phyloP scores from a whole-genome alignment of 2,113 vertebrate species.

The Sakesphorus luctuosus region DNA sequence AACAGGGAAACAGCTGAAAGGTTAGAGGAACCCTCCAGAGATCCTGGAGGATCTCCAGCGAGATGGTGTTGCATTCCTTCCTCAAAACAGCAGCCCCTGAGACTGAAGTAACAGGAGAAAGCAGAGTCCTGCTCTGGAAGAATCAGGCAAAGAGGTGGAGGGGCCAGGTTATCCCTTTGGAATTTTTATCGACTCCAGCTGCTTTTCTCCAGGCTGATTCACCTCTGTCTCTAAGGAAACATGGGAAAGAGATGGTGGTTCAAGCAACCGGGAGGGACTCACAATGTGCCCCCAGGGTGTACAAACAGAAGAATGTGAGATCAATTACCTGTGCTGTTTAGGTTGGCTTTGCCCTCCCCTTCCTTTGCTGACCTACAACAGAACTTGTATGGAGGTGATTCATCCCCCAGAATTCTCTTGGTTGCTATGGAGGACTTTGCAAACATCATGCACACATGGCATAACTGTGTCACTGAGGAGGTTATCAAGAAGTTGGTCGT shows the following conservation, averaged over 20 bases:
- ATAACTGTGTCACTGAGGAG: neutral
- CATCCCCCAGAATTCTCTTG: neutral
- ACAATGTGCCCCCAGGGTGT: neutral
- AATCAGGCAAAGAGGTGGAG: neutral
- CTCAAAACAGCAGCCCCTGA: neutral
- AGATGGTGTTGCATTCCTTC: neutral
- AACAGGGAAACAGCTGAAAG: neutral
- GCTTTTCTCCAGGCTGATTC: constrained; percentile 51
- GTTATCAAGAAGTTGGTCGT: neutral
- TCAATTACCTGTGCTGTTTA: constrained; percentile 25
- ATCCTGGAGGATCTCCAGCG: neutral
- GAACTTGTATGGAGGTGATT: neutral
- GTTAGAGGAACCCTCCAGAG: neutral
- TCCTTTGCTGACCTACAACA: constrained; percentile 36
- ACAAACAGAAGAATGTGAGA: constrained; percentile 40
- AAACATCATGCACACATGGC: neutral
- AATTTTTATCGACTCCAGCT: constrained; percentile 54
- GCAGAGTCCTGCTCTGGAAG: neutral
- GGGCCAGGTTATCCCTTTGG: constrained; percentile 49
- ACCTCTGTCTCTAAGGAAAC: neutral
- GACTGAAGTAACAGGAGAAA: neutral
- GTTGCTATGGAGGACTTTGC: constrained; percentile 42
- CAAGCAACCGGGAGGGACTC: neutral
- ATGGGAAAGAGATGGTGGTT: neutral
- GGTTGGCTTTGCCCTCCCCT: neutral